These are phyloP conservation scores for Eciton burchellii DNA, from an alignment of 1,140 invertebrate genomes.

Conservation along the genomic window DNA sequence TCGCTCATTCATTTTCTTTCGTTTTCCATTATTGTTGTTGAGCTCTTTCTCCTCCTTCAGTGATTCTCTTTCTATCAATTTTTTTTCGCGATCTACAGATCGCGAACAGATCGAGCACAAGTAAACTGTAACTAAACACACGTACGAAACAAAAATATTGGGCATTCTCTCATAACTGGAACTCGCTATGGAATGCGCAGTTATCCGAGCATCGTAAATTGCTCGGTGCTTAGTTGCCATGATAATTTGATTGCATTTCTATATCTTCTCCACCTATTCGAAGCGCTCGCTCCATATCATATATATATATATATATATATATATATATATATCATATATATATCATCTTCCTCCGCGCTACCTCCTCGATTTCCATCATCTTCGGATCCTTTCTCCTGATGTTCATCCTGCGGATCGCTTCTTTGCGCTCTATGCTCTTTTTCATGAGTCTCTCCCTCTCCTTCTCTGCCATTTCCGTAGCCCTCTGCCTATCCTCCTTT, in stretches of 20 bases:
- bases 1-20: slow-evolving; percentile 85
- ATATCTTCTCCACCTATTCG: slow-evolving; percentile 89
- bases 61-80: slow-evolving; percentile 85
- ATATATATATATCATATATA: too few species aligned
- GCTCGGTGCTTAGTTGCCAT: slow-evolving; percentile 90
- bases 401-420: slow-evolving; percentile 78
- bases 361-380: slow-evolving; percentile 79
- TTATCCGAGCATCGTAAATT: slow-evolving; percentile 90
- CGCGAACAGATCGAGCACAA: background rate
- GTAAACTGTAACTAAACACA: background rate
- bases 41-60: slow-evolving; percentile 87
- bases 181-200: slow-evolving; percentile 1
- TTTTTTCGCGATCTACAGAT: slow-evolving; percentile 82
- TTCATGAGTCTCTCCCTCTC: slow-evolving; percentile 70
- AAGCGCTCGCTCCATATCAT: slow-evolving; percentile 83
- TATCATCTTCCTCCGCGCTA: slow-evolving; percentile 78
- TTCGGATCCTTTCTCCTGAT: slow-evolving; percentile 65
- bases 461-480: slow-evolving; percentile 57
- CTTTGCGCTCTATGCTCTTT: slow-evolving; percentile 79
- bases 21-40: slow-evolving; percentile 88
- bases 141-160: slow-evolving; percentile 9
- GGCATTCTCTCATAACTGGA: background rate
- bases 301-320: too few species aligned
- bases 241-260: slow-evolving; percentile 89
- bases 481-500: slow-evolving; percentile 72